Evolutionary conservation across 1,140 invertebrate species (phyloP).

Genomic region (Hypothenemus hampei): DNA sequence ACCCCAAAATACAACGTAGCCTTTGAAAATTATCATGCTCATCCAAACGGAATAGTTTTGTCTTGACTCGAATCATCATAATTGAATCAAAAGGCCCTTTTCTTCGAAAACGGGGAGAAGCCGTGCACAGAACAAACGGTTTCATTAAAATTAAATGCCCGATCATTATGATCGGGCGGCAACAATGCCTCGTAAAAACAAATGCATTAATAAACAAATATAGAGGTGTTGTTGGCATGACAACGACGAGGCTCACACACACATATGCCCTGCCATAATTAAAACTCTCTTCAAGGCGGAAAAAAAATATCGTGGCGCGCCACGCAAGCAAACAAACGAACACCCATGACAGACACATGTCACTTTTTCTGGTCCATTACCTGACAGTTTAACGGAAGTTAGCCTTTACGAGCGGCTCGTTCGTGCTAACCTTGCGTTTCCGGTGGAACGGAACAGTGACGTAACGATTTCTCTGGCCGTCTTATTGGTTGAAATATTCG

Average conservation of each 20-base stretch:
- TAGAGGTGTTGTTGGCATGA: too few species aligned
- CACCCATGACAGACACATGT: constrained; percentile 34
- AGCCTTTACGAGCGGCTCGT: constrained; percentile 41
- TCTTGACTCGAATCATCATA: constrained; percentile 16
- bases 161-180: too few species aligned
- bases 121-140: constrained; percentile 17
- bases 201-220: too few species aligned
- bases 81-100: constrained; percentile 19
- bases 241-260: too few species aligned
- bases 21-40: constrained; percentile 15
- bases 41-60: constrained; percentile 16
- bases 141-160: constrained; percentile 17
- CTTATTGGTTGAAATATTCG: too few species aligned
- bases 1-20: constrained; percentile 9
- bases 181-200: too few species aligned
- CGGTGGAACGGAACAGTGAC: constrained; percentile 23
- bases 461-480: too few species aligned
- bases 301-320: constrained; percentile 22
- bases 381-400: constrained; percentile 37
- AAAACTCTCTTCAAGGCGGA: too few species aligned
- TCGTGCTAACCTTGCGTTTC: constrained; percentile 43
- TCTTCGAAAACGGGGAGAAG: too few species aligned
- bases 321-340: constrained; percentile 35
- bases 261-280: too few species aligned
- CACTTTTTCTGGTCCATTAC: constrained; percentile 41